Evolutionary conservation across 2,113 vertebrate species (phyloP), one percentile per base, ranked within the genome.

Genomic region (Coryphaenoides rupestris): DNA sequence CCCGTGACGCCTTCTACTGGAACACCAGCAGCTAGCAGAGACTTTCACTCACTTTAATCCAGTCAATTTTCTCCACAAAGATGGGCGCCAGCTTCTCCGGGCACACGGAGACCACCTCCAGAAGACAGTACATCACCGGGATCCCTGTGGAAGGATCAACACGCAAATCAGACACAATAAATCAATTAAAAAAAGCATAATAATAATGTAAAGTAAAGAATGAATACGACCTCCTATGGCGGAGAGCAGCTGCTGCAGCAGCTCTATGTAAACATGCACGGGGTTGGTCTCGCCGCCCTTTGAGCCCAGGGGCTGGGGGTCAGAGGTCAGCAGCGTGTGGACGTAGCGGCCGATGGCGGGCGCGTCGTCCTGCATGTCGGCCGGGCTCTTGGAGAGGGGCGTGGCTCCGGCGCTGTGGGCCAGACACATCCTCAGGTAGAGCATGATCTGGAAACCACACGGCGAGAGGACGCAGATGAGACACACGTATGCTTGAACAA

Each of bases 351-450:
- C 96, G 19, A 99, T 94, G 62, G 93, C 91, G 17, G 97, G 96
- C 62, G 97, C 93, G 5, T 96, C 94, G 60, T 98, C 96, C 68
- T 98, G 97, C 97, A 98, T 98, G 77, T 98, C 95, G 19, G 90
- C 88, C 83, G 95, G 77, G 70, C 88, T 96, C 67, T 92, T 93
- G 5, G 95, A 95, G 63, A 92, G 78, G 66, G 92, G 92, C 4
- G 89, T 90, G 77, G 94, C 92, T 13, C 95, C 96, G 0, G 96
- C 94, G 26, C 96, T 98, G 74, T 96, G 87, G 64, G 95, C 96
- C 19, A 99, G 90, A 83, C 97, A 99, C 96, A 95, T 96, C 78
- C 96, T 91, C 82, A 99, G 87, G 76, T 98, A 98, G 5, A 98
- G 83, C 69, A 99, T 85, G 54, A 99, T 98, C 97, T 99, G 57